Percentiles rank a stretch among this genome's conserved stretches.
Conservation (phyloP, 2,797 vertebrate species). For the Manis pentadactyla region DNA sequence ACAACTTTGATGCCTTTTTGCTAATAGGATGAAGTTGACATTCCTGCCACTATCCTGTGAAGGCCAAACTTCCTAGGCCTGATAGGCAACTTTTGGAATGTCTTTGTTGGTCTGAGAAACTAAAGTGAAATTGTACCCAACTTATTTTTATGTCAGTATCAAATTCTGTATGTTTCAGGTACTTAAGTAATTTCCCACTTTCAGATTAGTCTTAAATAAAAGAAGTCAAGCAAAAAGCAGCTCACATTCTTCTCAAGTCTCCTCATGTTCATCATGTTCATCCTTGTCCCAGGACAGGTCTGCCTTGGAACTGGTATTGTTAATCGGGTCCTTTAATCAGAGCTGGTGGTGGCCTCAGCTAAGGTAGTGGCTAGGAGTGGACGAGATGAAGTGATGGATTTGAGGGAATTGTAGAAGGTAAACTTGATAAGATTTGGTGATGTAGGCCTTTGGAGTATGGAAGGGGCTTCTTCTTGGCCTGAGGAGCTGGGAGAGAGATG, state of each 20-base stretch:
- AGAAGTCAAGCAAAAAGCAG: background rate
- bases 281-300: background rate
- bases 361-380: background rate
- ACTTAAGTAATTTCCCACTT: background rate
- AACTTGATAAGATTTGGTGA: background rate
- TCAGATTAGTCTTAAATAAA: background rate
- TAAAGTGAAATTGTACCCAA: background rate
- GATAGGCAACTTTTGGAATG: background rate
- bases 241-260: background rate
- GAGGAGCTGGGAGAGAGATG: background rate
- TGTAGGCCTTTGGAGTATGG: slow-evolving; percentile 8
- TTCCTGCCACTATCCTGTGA: background rate
- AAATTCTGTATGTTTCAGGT: background rate
- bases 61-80: background rate
- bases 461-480: background rate
- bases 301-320: background rate
- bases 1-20: background rate
- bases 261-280: background rate
- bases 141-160: background rate
- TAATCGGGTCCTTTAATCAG: background rate
- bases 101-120: slow-evolving; percentile 16
- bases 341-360: background rate
- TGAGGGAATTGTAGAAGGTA: background rate
- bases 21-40: background rate
- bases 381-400: background rate